phyloP scores from a whole-genome alignment of 2,113 vertebrate species.

The Miniopterus natalensis region DNA sequence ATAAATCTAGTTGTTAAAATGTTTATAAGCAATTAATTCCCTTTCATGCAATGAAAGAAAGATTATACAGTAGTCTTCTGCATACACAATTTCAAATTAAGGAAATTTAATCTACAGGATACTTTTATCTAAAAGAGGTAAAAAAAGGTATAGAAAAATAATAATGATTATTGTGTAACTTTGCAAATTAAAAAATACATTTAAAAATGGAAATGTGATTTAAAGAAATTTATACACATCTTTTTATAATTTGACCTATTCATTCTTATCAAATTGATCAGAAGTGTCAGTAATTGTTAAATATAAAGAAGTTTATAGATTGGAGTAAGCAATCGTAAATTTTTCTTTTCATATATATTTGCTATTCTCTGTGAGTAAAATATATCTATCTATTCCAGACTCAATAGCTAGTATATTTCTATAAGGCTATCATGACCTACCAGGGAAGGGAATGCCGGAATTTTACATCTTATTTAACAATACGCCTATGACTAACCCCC shows the following conservation, averaged over 20 bases:
- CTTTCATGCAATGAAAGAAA: background rate
- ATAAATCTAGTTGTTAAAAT: background rate
- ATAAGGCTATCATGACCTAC: background rate
- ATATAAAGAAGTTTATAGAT: background rate
- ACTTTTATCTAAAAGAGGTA: background rate
- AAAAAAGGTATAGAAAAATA: background rate
- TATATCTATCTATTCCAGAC: background rate
- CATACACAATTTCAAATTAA: background rate
- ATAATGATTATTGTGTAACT: background rate
- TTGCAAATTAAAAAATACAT: background rate
- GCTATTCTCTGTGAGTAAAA: background rate
- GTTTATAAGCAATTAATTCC: background rate
- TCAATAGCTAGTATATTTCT: background rate
- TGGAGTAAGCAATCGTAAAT: background rate
- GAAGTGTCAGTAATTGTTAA: background rate
- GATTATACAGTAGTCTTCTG: background rate
- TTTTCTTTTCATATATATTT: background rate
- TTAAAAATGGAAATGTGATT: conserved; percentile 5
- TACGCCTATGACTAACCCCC: background rate
- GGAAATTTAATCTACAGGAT: conserved; percentile 3
- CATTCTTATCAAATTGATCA: background rate
- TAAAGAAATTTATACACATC: background rate
- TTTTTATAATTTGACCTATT: background rate
- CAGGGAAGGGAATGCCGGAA: background rate
- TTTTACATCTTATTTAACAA: background rate